Evolutionary conservation across 2,113 vertebrate species (phyloP), one percentile per base, ranked within the genome.

Genomic region (Cichladusa arquata): DNA sequence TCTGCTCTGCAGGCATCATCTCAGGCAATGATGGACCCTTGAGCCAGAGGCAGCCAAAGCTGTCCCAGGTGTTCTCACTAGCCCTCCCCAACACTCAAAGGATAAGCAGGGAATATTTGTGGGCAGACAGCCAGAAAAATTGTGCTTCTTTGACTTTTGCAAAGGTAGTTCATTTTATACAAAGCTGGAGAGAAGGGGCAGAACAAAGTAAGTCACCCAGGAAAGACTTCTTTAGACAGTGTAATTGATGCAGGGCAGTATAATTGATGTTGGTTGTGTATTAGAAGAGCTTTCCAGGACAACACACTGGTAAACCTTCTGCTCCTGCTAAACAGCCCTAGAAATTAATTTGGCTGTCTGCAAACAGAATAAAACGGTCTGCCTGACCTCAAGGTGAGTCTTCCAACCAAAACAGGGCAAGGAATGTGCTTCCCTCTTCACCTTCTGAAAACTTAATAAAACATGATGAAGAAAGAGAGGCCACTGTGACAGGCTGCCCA

Each of bases 261-360:
- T 73, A 86, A 95, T 34, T 91, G 50, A 83, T 72, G 48, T 3
- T 61, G 76, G 48, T 5, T 92, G 26, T 36, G 29, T 7, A 53
- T 69, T 48, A 86, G 45, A 51, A 66, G 34, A 78, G 81, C 36
- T 74, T 92, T 89, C 77, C 81, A 91, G 69, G 83, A 89, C 56
- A 92, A 13, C 92, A 91, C 69, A 60, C 69, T 64, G 72, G 31
- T 81, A 91, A 96, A 81, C 69, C 34, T 92, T 88, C 66, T 84
- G 94, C 25, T 90, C 26, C 34, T n/a, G 45, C 19, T 73, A 86
- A 91, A 77, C 10, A 88, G 51, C 56, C 47, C 72, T 73, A 65
- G 91, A 91, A 96, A 86, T 91, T 58, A 88, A 81, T 89, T 42
- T 86, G 33, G 42, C 60, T 92, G n/a, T 50, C 47, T 54, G 15